Evolutionary conservation across 2,113 vertebrate genomes (phyloP).

Genomic region (Globicephala melas): DNA sequence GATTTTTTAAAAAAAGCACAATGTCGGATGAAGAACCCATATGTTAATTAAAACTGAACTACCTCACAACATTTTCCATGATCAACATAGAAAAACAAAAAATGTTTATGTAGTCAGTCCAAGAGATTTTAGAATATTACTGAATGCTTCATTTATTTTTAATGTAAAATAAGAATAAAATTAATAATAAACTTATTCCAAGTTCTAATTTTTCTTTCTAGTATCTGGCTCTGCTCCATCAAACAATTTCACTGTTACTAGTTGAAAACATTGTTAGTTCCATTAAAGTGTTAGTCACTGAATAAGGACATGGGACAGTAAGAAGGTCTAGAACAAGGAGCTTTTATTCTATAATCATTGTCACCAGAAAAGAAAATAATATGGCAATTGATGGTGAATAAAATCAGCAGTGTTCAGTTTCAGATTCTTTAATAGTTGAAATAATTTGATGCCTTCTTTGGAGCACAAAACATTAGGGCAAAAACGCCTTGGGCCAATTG

Average conservation of each 20-base stretch:
- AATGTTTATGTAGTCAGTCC: neutral
- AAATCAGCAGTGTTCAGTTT: neutral
- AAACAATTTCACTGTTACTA: neutral
- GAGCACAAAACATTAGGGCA: conserved; percentile 31
- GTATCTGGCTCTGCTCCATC: neutral
- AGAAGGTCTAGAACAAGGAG: neutral
- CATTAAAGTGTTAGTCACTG: neutral
- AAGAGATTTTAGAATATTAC: neutral
- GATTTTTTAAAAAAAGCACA: neutral
- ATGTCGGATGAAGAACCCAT: neutral
- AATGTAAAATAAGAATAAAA: neutral
- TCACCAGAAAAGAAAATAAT: neutral
- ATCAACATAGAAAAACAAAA: neutral
- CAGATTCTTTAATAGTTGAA: conserved; percentile 32
- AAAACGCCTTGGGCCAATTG: conserved; percentile 23
- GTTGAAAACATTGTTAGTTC: neutral
- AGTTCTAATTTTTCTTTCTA: neutral
- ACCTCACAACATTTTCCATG: neutral
- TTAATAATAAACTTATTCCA: neutral
- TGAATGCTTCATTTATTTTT: conserved; percentile 24
- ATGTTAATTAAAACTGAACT: neutral
- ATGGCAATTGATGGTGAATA: neutral
- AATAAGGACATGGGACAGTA: neutral
- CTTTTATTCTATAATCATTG: neutral
- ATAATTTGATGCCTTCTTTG: conserved; percentile 31